These are phyloP conservation scores for Erythrolamprus reginae DNA, from an alignment of 2,113 vertebrate species.

Conservation along the genomic window DNA sequence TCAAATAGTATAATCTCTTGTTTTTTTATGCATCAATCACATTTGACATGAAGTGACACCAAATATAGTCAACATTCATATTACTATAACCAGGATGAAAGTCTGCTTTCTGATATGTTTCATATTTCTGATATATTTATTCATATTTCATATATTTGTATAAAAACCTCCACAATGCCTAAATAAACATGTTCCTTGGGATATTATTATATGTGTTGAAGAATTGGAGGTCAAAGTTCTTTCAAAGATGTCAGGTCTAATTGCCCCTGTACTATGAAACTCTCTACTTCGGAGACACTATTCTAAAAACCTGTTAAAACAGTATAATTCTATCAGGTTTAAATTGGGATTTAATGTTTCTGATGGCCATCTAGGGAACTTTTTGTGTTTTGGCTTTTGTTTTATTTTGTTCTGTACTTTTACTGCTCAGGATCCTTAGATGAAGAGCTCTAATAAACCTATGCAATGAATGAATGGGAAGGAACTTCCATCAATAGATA, in stretches of 20 bases:
- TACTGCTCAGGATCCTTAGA: neutral
- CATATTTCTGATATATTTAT: accelerated
- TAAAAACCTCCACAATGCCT: neutral
- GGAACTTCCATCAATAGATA: neutral
- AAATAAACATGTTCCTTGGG: neutral
- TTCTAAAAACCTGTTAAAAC: neutral
- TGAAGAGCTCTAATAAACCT: neutral
- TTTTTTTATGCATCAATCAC: accelerated
- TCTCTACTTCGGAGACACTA: neutral
- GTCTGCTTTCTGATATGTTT: neutral
- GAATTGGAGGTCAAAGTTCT: neutral
- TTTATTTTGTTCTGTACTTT: neutral
- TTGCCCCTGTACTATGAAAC: neutral
- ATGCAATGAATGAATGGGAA: neutral
- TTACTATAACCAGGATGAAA: neutral
- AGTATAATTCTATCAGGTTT: neutral
- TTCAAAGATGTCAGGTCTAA: neutral
- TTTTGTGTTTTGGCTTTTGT: neutral
- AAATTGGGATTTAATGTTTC: neutral
- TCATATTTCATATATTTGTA: neutral
- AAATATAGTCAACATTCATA: neutral
- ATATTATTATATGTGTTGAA: neutral
- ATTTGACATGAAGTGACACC: neutral
- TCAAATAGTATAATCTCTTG: neutral
- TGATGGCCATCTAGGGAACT: neutral